These are phyloP conservation scores for Hermatobates lingyangjiaoensis DNA, from an alignment of 1,140 invertebrate species.

Conservation along the genomic window DNA sequence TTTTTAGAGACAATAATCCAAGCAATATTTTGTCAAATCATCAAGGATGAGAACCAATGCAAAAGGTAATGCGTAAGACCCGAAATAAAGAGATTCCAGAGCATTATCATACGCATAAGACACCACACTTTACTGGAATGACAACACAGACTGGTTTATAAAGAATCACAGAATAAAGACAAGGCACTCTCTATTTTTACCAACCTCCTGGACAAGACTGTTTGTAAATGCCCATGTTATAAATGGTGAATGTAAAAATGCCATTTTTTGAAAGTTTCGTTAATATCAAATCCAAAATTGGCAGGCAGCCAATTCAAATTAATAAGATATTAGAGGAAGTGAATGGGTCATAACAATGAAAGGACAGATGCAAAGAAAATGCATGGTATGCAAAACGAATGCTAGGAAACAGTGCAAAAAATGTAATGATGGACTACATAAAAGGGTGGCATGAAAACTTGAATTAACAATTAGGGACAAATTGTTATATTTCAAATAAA, in stretches of 20 bases:
- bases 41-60: conserved; percentile 9
- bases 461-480: too few species aligned
- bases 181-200: conserved; percentile 11
- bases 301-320: conserved; percentile 9
- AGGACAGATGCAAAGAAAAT: conserved; percentile 15
- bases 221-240: conserved; percentile 13
- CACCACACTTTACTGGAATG: conserved; percentile 9
- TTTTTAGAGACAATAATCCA: conserved; percentile 14
- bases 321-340: conserved; percentile 8
- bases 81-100: conserved; percentile 10
- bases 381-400: conserved; percentile 16
- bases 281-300: conserved; percentile 13
- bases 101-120: conserved; percentile 8
- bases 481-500: too few species aligned
- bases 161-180: conserved; percentile 10
- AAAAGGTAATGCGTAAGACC: conserved; percentile 12
- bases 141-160: conserved; percentile 9
- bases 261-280: conserved; percentile 6
- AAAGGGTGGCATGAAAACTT: background rate
- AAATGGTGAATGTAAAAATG: conserved; percentile 12
- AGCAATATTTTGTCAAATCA: conserved; percentile 13
- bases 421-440: conserved; percentile 4
- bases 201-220: conserved; percentile 9
- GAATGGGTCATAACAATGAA: conserved; percentile 11
- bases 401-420: conserved; percentile 14